phyloP scores from a whole-genome alignment of 2,888 invertebrate genomes.

The Marasmarcha lunaedactyla region DNA sequence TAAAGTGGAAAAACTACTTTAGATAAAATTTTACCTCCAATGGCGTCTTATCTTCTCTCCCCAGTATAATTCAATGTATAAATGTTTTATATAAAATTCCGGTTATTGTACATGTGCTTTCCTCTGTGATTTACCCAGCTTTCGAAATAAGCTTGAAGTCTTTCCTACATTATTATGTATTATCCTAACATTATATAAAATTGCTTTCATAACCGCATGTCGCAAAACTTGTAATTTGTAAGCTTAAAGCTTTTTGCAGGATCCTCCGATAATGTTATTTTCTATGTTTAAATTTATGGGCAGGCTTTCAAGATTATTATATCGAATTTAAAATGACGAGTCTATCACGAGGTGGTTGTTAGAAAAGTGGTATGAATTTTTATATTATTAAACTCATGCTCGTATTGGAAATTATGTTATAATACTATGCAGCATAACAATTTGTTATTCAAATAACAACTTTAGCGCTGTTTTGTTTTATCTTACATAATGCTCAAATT shows the following conservation, averaged over 20 bases:
- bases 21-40: too few relatives aligned
- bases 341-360: background rate
- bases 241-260: constrained; percentile 23
- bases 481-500: too few relatives aligned
- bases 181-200: constrained; percentile 3
- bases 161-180: constrained; percentile 1
- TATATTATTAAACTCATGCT: too few relatives aligned
- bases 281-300: constrained; percentile 11
- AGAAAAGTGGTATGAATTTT: background rate
- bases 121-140: background rate
- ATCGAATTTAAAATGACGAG: constrained; percentile 1
- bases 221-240: constrained; percentile 37
- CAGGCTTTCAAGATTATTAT: constrained; percentile 7
- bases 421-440: too few relatives aligned
- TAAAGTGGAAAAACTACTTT: too few relatives aligned
- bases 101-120: background rate
- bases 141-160: constrained; percentile 2
- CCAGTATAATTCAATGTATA: too few relatives aligned
- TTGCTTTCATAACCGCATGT: constrained; percentile 18
- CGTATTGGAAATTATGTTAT: too few relatives aligned
- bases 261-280: constrained; percentile 30
- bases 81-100: too few relatives aligned
- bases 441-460: too few relatives aligned
- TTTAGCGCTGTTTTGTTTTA: too few relatives aligned
- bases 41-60: too few relatives aligned